Base-by-base conservation (phyloP, 2,113 vertebrate species). In the Periophthalmus modestus region DNA sequence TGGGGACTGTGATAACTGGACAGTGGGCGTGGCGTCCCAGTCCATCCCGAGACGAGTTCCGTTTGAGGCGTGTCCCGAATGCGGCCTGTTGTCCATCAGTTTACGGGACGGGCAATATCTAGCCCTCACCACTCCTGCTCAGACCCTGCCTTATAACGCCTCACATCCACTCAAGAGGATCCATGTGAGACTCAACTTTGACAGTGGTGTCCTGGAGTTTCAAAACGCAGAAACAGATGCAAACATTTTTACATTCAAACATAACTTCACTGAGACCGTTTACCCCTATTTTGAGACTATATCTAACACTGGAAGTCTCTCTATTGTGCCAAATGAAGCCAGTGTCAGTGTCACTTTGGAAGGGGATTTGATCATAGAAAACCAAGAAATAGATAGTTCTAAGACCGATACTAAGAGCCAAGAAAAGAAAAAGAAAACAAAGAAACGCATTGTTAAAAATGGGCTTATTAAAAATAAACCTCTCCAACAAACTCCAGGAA, bases 61-160 rank as follows among this genome's bases (percentile, higher is more conserved):
- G 68, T 75, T 63, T 48, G 79, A 77, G 47, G 34, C 28, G 6
- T 80, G 72, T 68, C 75, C 80, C 21, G 81, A 73, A 47, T 74
- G 65, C 2, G 82, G 84, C 24, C 69, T 88, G 21, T 89, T 84
- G 83, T 82, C 81, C 54, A 71, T 90, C 66, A 71, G 80, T 52
- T 71, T 81, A 47, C 67, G 65, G 39, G 81, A 84, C 0, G 59
- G 82, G 9, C 0, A 71, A 23, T 82, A 75, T 67, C 5, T 0
- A 15, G 79, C 78, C 12, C 66, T 82, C 47, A 73, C 68, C 47
- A 65, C 73, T 52, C 78, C 82, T 9, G 19, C 69, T 54, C 39
- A 72, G 61, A 33, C 14, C 39, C 46, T 82, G 0, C 1, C 46
- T n/a, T 15, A 74, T 0, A 12, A 61, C 46, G 11, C 2, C 23